Conservation (phyloP, 2,888 invertebrate genomes). For the Strigamia transsilvanica region DNA sequence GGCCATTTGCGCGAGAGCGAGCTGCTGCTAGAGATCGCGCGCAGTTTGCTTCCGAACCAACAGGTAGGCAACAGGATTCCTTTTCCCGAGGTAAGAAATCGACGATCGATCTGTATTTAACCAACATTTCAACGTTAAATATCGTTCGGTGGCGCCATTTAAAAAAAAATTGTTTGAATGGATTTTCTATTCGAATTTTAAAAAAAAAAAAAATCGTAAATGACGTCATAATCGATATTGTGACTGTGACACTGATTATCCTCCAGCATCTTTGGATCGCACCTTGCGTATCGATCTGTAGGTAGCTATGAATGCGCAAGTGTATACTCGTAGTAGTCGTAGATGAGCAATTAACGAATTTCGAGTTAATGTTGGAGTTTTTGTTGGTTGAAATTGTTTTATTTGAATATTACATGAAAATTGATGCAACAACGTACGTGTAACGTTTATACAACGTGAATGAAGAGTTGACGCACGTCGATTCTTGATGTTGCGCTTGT, state of each 20-base stretch:
- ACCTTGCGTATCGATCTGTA: constrained; percentile 14
- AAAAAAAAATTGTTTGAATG: too few species aligned
- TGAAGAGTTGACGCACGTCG: too few species aligned
- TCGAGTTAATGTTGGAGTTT: too few species aligned
- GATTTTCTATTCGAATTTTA: neutral
- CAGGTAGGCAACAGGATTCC: constrained; percentile 41
- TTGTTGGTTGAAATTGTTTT: too few species aligned
- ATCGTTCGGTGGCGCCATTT: too few species aligned
- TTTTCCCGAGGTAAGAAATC: constrained; percentile 5
- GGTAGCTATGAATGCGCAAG: constrained; percentile 1
- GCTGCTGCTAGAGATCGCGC: constrained; percentile 15
- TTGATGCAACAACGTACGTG: too few species aligned
- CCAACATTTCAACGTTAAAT: neutral
- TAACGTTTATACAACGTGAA: too few species aligned
- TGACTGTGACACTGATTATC: constrained; percentile 10
- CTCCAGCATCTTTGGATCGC: constrained; percentile 27
- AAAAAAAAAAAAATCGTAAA: neutral
- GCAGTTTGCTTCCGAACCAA: constrained; percentile 44
- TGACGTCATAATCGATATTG: constrained; percentile 32
- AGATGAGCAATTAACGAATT: constrained; percentile 7
- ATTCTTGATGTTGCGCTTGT: too few species aligned
- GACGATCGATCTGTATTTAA: neutral
- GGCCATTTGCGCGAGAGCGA: constrained; percentile 31
- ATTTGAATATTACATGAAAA: too few species aligned
- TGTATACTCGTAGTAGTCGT: neutral